These are phyloP conservation scores for Apamea monoglypha DNA, from an alignment of 2,888 invertebrate species.

Conservation along the genomic window DNA sequence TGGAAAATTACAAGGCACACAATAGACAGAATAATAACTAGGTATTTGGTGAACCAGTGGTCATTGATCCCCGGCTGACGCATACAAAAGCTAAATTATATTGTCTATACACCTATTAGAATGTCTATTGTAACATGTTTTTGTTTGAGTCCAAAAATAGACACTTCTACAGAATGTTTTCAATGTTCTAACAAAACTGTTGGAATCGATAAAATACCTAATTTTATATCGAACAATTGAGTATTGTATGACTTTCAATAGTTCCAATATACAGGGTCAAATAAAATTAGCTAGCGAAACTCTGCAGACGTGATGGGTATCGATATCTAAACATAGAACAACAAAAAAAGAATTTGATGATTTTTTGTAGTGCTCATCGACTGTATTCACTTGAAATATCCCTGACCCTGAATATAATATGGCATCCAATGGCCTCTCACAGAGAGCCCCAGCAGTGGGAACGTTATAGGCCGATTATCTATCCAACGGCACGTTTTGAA, in stretches of 20 bases:
- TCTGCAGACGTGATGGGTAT: too few species aligned
- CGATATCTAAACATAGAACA: too few species aligned
- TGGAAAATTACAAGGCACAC: slow-evolving; percentile 25
- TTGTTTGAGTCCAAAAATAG: slow-evolving; percentile 31
- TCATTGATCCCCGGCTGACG: slow-evolving; percentile 19
- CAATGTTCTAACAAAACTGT: slow-evolving; percentile 1
- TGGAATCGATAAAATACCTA: neutral
- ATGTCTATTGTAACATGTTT: slow-evolving; percentile 23
- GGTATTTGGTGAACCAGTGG: slow-evolving; percentile 14
- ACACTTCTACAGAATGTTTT: neutral
- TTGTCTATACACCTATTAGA: neutral
- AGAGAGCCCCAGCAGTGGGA: too few species aligned
- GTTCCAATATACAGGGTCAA: neutral
- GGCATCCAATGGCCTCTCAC: neutral
- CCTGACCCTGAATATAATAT: neutral
- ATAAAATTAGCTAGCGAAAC: too few species aligned
- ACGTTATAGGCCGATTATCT: too few species aligned
- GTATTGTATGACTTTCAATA: slow-evolving; percentile 7
- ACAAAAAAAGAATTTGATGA: too few species aligned
- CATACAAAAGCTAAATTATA: slow-evolving; percentile 18
- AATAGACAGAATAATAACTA: slow-evolving; percentile 11
- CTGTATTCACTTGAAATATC: too few species aligned
- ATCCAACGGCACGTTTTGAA: neutral
- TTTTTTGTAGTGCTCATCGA: too few species aligned
- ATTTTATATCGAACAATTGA: slow-evolving; percentile 18